Evolutionary conservation across 2,797 vertebrate species (phyloP).

Genomic region (Hylomyscus alleni): DNA sequence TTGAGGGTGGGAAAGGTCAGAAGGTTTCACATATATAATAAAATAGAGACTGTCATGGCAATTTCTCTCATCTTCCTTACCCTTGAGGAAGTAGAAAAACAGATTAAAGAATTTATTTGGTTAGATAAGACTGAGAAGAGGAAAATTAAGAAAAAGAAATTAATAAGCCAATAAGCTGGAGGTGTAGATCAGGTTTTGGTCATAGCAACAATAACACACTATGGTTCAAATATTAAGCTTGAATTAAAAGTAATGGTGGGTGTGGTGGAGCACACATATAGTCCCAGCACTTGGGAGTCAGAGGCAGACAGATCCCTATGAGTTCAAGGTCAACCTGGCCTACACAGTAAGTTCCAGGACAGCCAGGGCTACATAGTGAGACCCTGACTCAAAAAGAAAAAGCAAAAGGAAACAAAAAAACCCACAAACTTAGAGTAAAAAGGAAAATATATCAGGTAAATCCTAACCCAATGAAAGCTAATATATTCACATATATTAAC

Average conservation of each 20-base stretch:
- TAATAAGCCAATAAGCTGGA: neutral
- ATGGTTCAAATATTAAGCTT: neutral
- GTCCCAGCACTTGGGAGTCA: neutral
- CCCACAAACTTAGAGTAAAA: neutral
- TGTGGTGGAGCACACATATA: neutral
- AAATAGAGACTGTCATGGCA: neutral
- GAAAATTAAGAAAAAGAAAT: neutral
- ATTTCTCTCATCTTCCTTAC: neutral
- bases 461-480: neutral
- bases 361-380: neutral
- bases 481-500: neutral
- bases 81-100: conserved; percentile 29
- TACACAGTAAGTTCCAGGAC: neutral
- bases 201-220: neutral
- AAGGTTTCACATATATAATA: neutral
- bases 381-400: neutral
- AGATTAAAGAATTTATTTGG: conserved; percentile 45
- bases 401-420: neutral
- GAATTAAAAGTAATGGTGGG: no score
- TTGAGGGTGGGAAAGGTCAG: neutral
- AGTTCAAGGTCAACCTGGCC: neutral
- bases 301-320: neutral
- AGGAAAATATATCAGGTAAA: neutral
- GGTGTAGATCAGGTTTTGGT: neutral
- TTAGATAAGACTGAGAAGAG: neutral